Evolutionary conservation across 2,888 invertebrate species (phyloP), one percentile per base, ranked within the genome.

Genomic region (Syrphus vitripennis): DNA sequence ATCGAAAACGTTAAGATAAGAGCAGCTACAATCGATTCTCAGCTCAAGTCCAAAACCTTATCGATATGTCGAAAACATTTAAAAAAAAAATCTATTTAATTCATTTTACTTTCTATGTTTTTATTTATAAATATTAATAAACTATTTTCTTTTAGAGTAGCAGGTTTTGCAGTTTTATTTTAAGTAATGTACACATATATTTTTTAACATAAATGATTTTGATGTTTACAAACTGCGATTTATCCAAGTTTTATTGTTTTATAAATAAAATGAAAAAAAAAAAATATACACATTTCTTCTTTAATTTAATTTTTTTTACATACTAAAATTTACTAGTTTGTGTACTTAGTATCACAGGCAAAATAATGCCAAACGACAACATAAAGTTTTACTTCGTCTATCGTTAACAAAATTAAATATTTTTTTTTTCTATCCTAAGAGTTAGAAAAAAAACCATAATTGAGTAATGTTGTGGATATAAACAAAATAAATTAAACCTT

Each of bases 281-380:
- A 77, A 67, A 45, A 77, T 78, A 78, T 69, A 82, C 29, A 67
- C 24, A 26, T 72, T 19, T 71, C 29, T 31, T 37, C 31, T 45
- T 19, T 29, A 67, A 45, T 34, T 16, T 10, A 24, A 31, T 45
- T 37, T 45, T 37, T 53, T 37, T 37, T 50, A 26, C 9, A 61
- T 34, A 59, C n/a, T 53, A 61, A 34, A 34, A 48, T 77, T 72
- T 69, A 59, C 57, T 78, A 69, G 10, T 80, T 59, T 67, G 70
- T 75, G 75, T 67, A 80, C 63, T 76, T 76, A 48, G 42, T 80
- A 84, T 84, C 84, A 84, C 84, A 84, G 80, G 76, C 80, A 67
- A 80, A 65, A 67, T 57, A 75, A 75, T 65, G 75, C 63, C 74
- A 65, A 75, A 75, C 70, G 70, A 55, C 42, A 83, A 70, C 55